Conservation (phyloP, 2,888 invertebrate species). For the Hecatera dysodea region DNA sequence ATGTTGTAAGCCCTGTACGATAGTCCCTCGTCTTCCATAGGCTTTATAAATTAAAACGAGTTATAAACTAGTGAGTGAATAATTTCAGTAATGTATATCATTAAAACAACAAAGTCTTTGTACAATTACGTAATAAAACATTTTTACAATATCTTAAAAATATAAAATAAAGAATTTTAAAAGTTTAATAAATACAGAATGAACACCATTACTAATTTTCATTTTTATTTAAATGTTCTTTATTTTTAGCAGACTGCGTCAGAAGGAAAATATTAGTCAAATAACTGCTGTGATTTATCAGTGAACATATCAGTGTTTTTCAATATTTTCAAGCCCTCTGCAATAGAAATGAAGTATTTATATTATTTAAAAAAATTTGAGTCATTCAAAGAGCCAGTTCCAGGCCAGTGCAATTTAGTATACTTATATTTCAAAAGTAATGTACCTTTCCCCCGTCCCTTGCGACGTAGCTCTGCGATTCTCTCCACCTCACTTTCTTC, state of each 20-base stretch:
- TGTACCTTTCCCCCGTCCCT: conserved; percentile 85
- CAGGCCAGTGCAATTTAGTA: not conserved
- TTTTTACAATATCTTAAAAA: conserved; percentile 88
- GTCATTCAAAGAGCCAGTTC: not conserved
- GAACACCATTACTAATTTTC: conserved; percentile 74
- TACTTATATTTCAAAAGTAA: not conserved
- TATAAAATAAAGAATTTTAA: conserved; percentile 82
- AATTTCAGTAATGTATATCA: conserved; percentile 72
- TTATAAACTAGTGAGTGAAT: conserved; percentile 70
- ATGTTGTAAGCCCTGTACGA: conserved; percentile 76
- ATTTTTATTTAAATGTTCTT: conserved; percentile 64
- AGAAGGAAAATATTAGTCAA: conserved; percentile 60
- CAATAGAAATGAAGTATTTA: conserved; percentile 63
- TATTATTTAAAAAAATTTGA: not conserved
- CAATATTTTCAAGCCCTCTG: conserved; percentile 86
- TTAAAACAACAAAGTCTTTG: conserved; percentile 81
- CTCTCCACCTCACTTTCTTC: conserved; percentile 84
- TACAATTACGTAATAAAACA: conserved; percentile 86
- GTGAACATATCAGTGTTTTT: conserved; percentile 73
- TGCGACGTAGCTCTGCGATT: conserved; percentile 85
- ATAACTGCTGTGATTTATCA: conserved; percentile 81
- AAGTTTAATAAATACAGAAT: conserved; percentile 87
- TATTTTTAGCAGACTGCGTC: conserved; percentile 20
- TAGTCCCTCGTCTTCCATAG: conserved; percentile 88
- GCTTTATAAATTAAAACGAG: conserved; percentile 72